Percentiles rank a stretch among this genome's conserved stretches.
Evolutionary conservation across 1,140 invertebrate genomes (phyloP).

Genomic region (Drosophila santomea): DNA sequence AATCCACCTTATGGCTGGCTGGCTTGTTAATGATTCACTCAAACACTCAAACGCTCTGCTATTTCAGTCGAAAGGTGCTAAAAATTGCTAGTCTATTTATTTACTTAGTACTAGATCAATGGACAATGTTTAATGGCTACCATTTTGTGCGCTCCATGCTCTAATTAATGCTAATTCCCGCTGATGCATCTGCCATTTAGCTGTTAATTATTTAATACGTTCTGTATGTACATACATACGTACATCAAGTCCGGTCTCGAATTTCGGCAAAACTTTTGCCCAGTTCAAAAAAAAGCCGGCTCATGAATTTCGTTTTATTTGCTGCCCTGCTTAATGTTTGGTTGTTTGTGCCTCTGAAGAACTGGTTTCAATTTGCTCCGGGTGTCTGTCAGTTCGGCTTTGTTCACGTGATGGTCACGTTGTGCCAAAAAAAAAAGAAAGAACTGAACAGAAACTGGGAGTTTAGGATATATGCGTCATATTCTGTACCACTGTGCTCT

Average conservation of each 20-base stretch:
- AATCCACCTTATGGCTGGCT: slow-evolving; percentile 4
- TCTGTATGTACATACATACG: slow-evolving; percentile 7
- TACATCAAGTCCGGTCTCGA: slow-evolving; percentile 28
- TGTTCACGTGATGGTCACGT: slow-evolving; percentile 74
- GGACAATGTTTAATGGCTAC: slow-evolving; percentile 22
- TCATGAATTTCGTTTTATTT: slow-evolving; percentile 35
- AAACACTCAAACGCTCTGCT: slow-evolving; percentile 62
- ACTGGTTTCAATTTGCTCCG: slow-evolving; percentile 42
- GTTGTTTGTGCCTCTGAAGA: slow-evolving; percentile 14
- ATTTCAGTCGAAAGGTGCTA: slow-evolving; percentile 49
- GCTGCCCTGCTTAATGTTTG: slow-evolving; percentile 8
- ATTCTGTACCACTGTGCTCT: slow-evolving; percentile 35
- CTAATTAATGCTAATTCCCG: slow-evolving; percentile 74
- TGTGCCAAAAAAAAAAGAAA: slow-evolving; percentile 34
- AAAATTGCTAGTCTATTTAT: slow-evolving; percentile 44
- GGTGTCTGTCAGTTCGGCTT: slow-evolving; percentile 16
- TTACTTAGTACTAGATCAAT: slow-evolving; percentile 28
- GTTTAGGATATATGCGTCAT: slow-evolving; percentile 36
- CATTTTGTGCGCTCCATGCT: slow-evolving; percentile 31
- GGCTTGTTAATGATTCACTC: slow-evolving; percentile 61
- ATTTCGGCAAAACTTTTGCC: slow-evolving; percentile 32
- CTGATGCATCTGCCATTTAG: slow-evolving; percentile 47
- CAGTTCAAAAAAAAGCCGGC: slow-evolving; percentile 14
- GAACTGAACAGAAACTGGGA: neutral
- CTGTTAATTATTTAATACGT: slow-evolving; percentile 50